Evolutionary conservation across 2,888 invertebrate species (phyloP).

Genomic region (Cistogaster globosa): DNA sequence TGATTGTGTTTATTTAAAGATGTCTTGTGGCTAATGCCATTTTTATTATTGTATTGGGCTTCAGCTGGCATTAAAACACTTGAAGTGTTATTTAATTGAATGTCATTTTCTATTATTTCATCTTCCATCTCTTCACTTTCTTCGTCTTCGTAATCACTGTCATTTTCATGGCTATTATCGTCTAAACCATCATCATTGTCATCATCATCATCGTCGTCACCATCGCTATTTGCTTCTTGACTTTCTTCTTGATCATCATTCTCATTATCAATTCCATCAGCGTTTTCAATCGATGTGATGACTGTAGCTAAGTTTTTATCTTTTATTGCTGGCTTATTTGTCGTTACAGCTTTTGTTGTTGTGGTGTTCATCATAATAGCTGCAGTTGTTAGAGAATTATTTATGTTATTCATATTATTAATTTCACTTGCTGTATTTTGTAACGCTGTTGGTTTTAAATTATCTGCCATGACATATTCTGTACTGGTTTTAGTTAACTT

Average conservation of each 20-base stretch:
- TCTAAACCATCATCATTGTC: conserved; percentile 33
- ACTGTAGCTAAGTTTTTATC: conserved; percentile 12
- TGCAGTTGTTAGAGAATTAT: conserved; percentile 73
- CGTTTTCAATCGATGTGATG: conserved; percentile 26
- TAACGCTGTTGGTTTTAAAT: conserved; percentile 28
- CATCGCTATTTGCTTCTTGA: conserved; percentile 21
- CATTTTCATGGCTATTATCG: conserved; percentile 72
- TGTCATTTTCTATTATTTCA: conserved; percentile 58
- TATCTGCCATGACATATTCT: conserved; percentile 14
- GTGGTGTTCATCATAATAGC: conserved; percentile 71
- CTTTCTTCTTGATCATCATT: conserved; percentile 7
- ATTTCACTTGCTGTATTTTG: conserved; percentile 22
- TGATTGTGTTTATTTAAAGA: not conserved
- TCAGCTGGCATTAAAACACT: conserved; percentile 1
- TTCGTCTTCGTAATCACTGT: conserved; percentile 63
- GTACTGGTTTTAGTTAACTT: conserved; percentile 5
- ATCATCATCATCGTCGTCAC: conserved; percentile 10
- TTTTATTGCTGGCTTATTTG: conserved; percentile 28
- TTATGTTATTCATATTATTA: conserved; percentile 17
- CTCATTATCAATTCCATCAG: conserved; percentile 7
- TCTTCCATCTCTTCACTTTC: conserved; percentile 72
- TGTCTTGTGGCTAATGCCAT: not conserved
- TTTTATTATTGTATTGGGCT: not conserved
- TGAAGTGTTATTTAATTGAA: conserved; percentile 43
- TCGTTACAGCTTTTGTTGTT: conserved; percentile 6